Evolutionary conservation across 1,140 invertebrate species (phyloP).

Genomic region (Vanessa tameamea): DNA sequence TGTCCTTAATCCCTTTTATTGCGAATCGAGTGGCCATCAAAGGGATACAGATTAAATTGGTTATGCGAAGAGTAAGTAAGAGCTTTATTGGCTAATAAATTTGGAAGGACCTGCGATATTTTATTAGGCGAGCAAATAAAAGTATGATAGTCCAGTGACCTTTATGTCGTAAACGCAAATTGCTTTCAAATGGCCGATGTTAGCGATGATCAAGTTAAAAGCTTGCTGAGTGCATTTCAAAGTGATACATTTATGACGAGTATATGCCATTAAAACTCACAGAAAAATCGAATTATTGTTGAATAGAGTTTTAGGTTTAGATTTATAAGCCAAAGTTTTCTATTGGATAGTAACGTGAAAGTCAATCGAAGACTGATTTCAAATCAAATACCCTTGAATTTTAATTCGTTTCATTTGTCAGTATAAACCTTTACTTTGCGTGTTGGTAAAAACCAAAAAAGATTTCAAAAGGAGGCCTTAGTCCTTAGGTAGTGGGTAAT

Average conservation of each 20-base stretch:
- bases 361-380: too few relatives aligned
- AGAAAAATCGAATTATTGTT: too few relatives aligned
- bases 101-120: conserved; percentile 51
- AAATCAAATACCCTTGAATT: too few relatives aligned
- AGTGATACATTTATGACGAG: not conserved
- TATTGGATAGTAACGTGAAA: too few relatives aligned
- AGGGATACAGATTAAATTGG: conserved; percentile 59
- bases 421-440: too few relatives aligned
- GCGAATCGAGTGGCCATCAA: conserved; percentile 53
- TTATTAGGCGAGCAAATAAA: conserved; percentile 60
- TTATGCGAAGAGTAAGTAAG: conserved; percentile 62
- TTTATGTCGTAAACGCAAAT: conserved; percentile 50
- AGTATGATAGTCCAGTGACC: conserved; percentile 44
- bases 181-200: conserved; percentile 40
- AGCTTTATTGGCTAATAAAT: conserved; percentile 63
- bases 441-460: too few relatives aligned
- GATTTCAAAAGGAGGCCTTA: too few relatives aligned
- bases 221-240: conserved; percentile 10
- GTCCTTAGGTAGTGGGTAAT: too few relatives aligned
- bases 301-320: too few relatives aligned
- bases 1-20: conserved; percentile 62
- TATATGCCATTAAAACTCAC: too few relatives aligned
- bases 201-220: conserved; percentile 20
- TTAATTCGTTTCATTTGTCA: too few relatives aligned
- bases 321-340: too few relatives aligned